phyloP scores from a whole-genome alignment of 2,888 invertebrate species.

The Leptopilina drosophilae region DNA sequence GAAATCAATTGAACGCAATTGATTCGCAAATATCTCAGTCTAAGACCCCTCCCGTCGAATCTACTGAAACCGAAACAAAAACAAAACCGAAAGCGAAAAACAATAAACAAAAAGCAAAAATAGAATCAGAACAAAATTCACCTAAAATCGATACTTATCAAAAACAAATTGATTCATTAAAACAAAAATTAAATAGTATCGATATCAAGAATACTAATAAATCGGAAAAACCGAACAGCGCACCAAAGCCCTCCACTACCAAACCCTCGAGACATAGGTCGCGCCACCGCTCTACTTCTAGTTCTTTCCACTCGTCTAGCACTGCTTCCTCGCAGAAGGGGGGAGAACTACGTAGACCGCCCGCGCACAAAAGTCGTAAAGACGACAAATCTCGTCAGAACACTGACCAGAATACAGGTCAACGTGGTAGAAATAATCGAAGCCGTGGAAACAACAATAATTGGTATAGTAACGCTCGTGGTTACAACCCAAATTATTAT shows the following conservation, averaged over 20 bases:
- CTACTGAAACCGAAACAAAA: not conserved
- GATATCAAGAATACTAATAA: not conserved
- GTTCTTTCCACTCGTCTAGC: not conserved
- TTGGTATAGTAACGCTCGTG: too few relatives aligned
- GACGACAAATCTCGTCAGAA: too few relatives aligned
- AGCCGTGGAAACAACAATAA: too few relatives aligned
- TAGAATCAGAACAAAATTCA: too few relatives aligned
- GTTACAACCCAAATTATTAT: too few relatives aligned
- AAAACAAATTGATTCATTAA: not conserved
- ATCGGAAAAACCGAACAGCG: not conserved
- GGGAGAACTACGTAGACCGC: not conserved
- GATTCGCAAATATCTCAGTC: too few relatives aligned
- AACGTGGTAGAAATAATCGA: too few relatives aligned
- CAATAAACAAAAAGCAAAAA: too few relatives aligned
- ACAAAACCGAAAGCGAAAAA: too few relatives aligned
- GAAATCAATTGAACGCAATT: too few relatives aligned
- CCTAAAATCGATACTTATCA: not conserved
- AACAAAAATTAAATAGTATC: not conserved
- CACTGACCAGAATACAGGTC: too few relatives aligned
- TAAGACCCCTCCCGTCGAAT: too few relatives aligned
- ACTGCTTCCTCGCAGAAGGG: not conserved
- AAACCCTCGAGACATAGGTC: not conserved
- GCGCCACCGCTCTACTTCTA: not conserved
- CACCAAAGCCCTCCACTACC: not conserved
- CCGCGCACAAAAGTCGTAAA: not conserved